Percentiles rank a stretch among this genome's conserved stretches.
phyloP scores from a whole-genome alignment of 2,888 invertebrate species.

The Ornithoptera priamus region DNA sequence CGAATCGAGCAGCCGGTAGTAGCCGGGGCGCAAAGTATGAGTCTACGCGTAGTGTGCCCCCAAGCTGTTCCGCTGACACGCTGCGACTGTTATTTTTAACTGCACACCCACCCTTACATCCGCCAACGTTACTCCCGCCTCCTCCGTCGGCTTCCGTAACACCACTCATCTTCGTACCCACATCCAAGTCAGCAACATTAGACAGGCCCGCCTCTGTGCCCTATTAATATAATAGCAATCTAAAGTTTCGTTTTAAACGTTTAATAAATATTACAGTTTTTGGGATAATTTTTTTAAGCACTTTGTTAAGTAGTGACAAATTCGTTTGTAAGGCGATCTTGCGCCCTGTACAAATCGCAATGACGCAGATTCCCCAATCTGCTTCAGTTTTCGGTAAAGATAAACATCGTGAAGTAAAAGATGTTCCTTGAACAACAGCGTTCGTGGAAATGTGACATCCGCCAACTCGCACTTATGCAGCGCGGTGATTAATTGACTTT shows the following conservation, averaged over 20 bases:
- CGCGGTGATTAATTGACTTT: too few species aligned
- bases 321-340: too few species aligned
- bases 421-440: too few species aligned
- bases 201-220: neutral
- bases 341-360: too few species aligned
- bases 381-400: too few species aligned
- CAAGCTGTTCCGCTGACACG: slow-evolving; percentile 56
- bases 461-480: too few species aligned
- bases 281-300: too few species aligned
- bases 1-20: slow-evolving; percentile 43
- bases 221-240: neutral
- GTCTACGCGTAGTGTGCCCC: slow-evolving; percentile 72
- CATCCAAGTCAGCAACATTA: neutral
- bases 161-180: neutral
- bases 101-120: slow-evolving; percentile 6
- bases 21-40: slow-evolving; percentile 66
- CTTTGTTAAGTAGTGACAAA: too few species aligned
- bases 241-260: neutral
- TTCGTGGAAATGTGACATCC: too few species aligned
- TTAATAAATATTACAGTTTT: neutral
- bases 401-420: too few species aligned
- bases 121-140: slow-evolving; percentile 23
- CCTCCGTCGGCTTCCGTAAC: neutral
- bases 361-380: too few species aligned
- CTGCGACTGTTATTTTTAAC: neutral